Conservation (phyloP, 1,140 invertebrate genomes). For the Atta colombica region DNA sequence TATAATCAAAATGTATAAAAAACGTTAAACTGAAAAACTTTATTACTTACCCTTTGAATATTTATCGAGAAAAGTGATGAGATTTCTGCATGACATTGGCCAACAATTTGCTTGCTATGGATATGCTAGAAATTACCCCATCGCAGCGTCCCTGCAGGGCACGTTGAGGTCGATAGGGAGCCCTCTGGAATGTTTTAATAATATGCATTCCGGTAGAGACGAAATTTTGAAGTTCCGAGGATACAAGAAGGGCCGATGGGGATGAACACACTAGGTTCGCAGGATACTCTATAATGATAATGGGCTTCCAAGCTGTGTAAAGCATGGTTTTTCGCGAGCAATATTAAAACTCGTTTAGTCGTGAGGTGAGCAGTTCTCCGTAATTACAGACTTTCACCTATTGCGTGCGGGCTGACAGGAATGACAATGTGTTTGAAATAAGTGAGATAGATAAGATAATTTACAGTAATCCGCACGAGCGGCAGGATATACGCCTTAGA, state of each 20-base stretch:
- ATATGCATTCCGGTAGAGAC: slow-evolving; percentile 77
- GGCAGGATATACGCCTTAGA: slow-evolving; percentile 22
- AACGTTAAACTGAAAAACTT: not conserved
- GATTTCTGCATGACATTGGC: slow-evolving; percentile 21
- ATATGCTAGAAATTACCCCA: slow-evolving; percentile 79
- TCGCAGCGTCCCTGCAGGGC: slow-evolving; percentile 30
- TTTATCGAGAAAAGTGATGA: not conserved
- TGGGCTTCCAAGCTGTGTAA: not conserved
- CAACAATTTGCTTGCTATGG: slow-evolving; percentile 78
- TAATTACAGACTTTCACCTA: slow-evolving; percentile 59
- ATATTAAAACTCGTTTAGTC: slow-evolving; percentile 54
- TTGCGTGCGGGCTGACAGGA: slow-evolving; percentile 50
- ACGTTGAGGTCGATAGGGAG: slow-evolving; percentile 59
- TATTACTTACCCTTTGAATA: not conserved
- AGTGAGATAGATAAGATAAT: slow-evolving; percentile 60
- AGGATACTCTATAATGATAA: slow-evolving; percentile 44
- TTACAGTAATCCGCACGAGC: slow-evolving; percentile 41
- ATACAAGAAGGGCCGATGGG: slow-evolving; percentile 30
- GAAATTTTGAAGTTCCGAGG: slow-evolving; percentile 67
- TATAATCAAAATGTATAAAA: not conserved
- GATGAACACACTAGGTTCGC: slow-evolving; percentile 28
- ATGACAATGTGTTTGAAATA: slow-evolving; percentile 50
- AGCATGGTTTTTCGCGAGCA: slow-evolving; percentile 20
- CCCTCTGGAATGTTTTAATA: slow-evolving; percentile 81
- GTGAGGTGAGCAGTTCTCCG: not conserved